Base-by-base conservation (phyloP, 2,113 vertebrate species). In the Thunnus thynnus region DNA sequence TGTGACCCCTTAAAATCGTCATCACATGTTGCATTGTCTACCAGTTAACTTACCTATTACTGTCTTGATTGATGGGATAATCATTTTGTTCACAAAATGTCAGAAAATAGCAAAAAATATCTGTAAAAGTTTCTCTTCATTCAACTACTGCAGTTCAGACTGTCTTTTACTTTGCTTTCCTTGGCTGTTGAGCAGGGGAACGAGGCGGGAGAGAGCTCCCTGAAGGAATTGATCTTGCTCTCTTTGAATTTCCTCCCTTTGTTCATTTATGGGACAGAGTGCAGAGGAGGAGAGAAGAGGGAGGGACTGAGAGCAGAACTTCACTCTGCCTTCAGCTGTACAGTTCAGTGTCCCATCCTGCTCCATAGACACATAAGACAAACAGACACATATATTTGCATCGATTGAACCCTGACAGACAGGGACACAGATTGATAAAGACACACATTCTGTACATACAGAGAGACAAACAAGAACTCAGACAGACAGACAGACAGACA, bases 261-360 rank as follows among this genome's bases (percentile, higher is more conserved):
- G 83, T 69, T 90, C 84, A 88, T 89, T 91, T 54, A 76, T 84
- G 91, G 93, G 91, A 93, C 89, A 87, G 86, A 80, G 89, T 87
- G 86, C 72, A 86, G 88, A 89, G 78, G 81, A 91, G 79, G 72
- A 85, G 78, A 82, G 63, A 80, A 83, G 82, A 90, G 90, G 90
- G 87, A 88, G 86, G 89, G 87, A 86, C 80, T 69, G 84, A 77
- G 65, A 78, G 30, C 76, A 77, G 83, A 90, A 92, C 86, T 83
- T 89, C 68, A 90, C 58, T 80, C 73, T 80, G 52, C 68, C 51
- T 72, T 78, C 64, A 64, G 84, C 88, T 58, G 66, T 74, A 82
- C 56, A 62, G 86, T 76, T 88, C 73, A 88, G 82, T 81, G 83
- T 91, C 86, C 83, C 88, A 72, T 79, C 84, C 84, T 76, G 69